phyloP scores from a whole-genome alignment of 2,797 vertebrate genomes.

The Sebastiscus tertius region DNA sequence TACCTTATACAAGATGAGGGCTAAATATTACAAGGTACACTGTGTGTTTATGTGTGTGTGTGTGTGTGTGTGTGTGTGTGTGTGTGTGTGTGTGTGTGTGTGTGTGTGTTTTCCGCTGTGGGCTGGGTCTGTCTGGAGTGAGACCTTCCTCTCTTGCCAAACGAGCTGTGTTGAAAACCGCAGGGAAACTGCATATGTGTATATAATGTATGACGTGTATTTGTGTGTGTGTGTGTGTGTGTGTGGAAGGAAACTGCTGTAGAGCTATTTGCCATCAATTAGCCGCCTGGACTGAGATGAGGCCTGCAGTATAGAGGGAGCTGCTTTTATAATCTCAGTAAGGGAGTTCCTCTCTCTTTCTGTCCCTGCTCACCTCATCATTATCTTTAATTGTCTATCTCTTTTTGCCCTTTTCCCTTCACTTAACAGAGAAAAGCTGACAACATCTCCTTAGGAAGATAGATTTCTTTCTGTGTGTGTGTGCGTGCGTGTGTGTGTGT shows the following conservation, averaged over 20 bases:
- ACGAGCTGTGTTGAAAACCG: constrained; percentile 82
- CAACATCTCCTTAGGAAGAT: constrained; percentile 48
- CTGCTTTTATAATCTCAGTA: constrained; percentile 61
- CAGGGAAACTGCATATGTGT: constrained; percentile 83
- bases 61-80: constrained; percentile 44
- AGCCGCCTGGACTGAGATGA: constrained; percentile 76
- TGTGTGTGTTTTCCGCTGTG: constrained; percentile 72
- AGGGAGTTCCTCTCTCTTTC: constrained; percentile 65
- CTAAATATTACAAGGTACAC: constrained; percentile 64
- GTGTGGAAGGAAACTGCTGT: constrained; percentile 73
- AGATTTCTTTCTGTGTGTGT: constrained; percentile 20
- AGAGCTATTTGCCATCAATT: constrained; percentile 85
- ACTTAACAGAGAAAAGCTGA: constrained; percentile 53
- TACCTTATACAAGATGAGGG: constrained; percentile 49
- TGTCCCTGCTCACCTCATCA: constrained; percentile 57
- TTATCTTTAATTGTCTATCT: constrained; percentile 66
- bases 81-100: constrained; percentile 35
- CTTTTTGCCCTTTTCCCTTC: constrained; percentile 46
- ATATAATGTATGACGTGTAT: constrained; percentile 75
- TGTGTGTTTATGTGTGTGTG: constrained; percentile 49
- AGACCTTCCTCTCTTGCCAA: constrained; percentile 83
- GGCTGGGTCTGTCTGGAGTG: constrained; percentile 78
- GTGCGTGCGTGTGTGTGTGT: constrained; percentile 29
- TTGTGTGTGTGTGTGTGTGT: constrained; percentile 54
- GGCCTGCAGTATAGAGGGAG: constrained; percentile 68